A percentile compares a stretch with the other conserved stretches of the same genome.
phyloP scores from a whole-genome alignment of 1,140 invertebrate genomes.

The Papilio helenus region DNA sequence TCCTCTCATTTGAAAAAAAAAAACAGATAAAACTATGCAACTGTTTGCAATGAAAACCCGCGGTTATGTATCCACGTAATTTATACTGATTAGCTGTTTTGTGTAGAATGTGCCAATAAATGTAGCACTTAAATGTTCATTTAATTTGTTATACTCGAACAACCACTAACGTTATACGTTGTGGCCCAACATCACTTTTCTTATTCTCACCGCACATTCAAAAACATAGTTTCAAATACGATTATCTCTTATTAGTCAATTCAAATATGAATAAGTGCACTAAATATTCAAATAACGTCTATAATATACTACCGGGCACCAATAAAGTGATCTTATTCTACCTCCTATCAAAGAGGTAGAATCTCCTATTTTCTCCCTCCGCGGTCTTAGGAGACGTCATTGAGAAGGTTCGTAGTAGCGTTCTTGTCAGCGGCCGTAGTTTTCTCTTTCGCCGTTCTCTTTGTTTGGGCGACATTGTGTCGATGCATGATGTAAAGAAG shows the following conservation, averaged over 20 bases:
- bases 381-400: slow-evolving; percentile 49
- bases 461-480: slow-evolving; percentile 77
- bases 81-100: background rate
- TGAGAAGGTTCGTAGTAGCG: slow-evolving; percentile 60
- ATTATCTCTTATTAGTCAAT: background rate
- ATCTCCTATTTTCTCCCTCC: background rate
- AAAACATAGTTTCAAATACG: background rate
- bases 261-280: background rate
- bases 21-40: background rate
- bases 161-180: background rate
- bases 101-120: background rate
- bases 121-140: background rate
- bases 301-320: background rate
- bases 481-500: slow-evolving; percentile 78
- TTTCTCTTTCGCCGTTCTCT: slow-evolving; percentile 63
- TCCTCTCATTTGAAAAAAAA: background rate
- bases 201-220: background rate
- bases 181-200: background rate
- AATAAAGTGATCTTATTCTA: background rate
- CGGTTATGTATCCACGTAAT: background rate
- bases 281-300: background rate
- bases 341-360: background rate
- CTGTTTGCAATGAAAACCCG: background rate
- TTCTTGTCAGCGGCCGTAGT: slow-evolving; percentile 55
- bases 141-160: background rate